Percentiles rank a stretch among this genome's conserved stretches.
Evolutionary conservation across 1,140 invertebrate species (phyloP).

Genomic region (Lucilia cuprina): DNA sequence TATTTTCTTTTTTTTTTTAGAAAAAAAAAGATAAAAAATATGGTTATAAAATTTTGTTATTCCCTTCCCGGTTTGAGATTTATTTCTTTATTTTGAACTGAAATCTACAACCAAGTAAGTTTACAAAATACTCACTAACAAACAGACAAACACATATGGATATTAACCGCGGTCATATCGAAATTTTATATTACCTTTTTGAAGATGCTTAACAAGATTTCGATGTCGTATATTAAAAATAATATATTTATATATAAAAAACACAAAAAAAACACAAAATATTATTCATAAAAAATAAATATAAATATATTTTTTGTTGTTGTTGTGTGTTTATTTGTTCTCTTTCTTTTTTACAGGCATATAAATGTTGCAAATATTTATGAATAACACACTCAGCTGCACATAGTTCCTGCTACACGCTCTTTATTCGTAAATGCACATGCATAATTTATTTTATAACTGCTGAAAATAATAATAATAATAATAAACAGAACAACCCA

Average conservation of each 20-base stretch:
- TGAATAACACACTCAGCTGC: background rate
- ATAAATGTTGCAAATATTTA: background rate
- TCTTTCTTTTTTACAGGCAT: background rate
- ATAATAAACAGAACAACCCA: background rate
- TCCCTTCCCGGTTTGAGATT: constrained; percentile 23
- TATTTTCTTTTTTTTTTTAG: too few relatives aligned
- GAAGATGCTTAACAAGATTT: constrained; percentile 34
- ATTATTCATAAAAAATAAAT: constrained; percentile 29
- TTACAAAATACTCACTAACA: background rate
- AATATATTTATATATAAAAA: background rate
- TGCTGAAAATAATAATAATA: constrained; percentile 7
- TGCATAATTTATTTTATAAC: constrained; percentile 35
- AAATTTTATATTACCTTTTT: constrained; percentile 30
- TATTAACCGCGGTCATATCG: background rate
- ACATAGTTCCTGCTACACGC: background rate
- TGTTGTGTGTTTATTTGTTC: too few relatives aligned
- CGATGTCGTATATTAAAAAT: constrained; percentile 30
- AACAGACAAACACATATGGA: background rate
- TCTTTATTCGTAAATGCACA: constrained; percentile 19
- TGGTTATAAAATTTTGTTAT: constrained; percentile 20
- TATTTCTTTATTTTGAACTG: constrained; percentile 20
- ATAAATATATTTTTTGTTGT: background rate
- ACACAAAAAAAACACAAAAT: constrained; percentile 10
- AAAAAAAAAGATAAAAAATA: constrained; percentile 23
- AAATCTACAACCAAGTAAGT: background rate